Evolutionary conservation across 2,113 vertebrate species (phyloP).

Genomic region (Lophotis ruficrista): DNA sequence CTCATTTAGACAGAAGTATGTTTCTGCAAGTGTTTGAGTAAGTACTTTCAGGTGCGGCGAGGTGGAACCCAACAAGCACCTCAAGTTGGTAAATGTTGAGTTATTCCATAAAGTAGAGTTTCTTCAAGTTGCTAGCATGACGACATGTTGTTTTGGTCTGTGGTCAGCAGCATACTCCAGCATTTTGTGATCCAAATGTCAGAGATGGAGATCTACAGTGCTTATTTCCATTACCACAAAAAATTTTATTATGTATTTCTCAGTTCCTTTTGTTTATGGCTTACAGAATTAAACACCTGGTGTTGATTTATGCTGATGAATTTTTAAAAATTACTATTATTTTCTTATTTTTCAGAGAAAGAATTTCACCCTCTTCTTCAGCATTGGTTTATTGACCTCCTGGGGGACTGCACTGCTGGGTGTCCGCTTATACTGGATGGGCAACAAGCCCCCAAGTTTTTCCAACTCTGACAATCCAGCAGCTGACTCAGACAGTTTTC

Average conservation of each 20-base stretch:
- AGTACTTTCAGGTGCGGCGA: accelerated
- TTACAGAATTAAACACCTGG: not conserved
- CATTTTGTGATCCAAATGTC: not conserved
- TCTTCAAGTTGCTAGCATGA: not conserved
- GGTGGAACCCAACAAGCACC: not conserved
- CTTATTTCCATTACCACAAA: not conserved
- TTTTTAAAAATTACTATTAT: not conserved
- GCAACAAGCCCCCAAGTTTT: constrained; percentile 98
- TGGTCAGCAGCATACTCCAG: not conserved
- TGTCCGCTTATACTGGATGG: constrained; percentile 97
- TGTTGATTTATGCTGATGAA: not conserved
- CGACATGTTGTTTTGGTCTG: not conserved
- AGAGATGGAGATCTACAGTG: not conserved
- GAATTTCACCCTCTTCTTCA: constrained; percentile 85
- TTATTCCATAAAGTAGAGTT: not conserved
- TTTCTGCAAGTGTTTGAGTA: not conserved
- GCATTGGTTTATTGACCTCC: constrained; percentile 84
- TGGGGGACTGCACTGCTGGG: constrained; percentile 89
- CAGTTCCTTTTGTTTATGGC: not conserved
- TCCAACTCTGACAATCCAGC: constrained; percentile 99
- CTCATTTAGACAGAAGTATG: not conserved
- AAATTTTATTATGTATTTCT: not conserved
- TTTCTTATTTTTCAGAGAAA: constrained; percentile 80
- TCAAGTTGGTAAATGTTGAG: not conserved
- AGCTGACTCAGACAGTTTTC: constrained; percentile 87